Evolutionary conservation across 2,113 vertebrate genomes (phyloP).

Genomic region (Entelurus aequoreus): DNA sequence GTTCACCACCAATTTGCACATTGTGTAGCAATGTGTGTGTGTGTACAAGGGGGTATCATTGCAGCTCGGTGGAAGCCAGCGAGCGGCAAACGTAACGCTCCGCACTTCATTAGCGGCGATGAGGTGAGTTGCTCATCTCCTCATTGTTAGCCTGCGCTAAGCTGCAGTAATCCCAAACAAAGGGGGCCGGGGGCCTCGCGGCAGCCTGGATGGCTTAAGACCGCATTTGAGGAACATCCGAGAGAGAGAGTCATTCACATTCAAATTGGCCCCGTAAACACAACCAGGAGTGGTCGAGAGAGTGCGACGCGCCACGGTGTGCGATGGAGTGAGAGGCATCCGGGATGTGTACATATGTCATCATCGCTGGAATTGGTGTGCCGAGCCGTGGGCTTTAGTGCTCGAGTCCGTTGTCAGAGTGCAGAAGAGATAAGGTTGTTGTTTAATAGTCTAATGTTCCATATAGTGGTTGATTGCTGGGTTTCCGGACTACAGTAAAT

Average conservation of each 20-base stretch:
- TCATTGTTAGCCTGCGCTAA: constrained; percentile 97
- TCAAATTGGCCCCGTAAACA: constrained; percentile 99
- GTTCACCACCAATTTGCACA: constrained; percentile 3
- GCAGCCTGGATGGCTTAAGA: constrained; percentile 59
- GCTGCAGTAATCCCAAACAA: constrained; percentile 99
- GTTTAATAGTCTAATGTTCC: not conserved
- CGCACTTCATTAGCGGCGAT: constrained; percentile 98
- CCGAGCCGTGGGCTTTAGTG: not conserved
- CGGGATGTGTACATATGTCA: constrained; percentile 47
- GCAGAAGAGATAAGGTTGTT: not conserved
- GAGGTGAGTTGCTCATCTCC: constrained; percentile 95
- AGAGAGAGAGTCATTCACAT: constrained; percentile 94
- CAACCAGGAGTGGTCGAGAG: constrained; percentile 83
- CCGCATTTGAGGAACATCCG: constrained; percentile 58
- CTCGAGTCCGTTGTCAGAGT: constrained; percentile 6
- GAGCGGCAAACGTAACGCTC: constrained; percentile 92
- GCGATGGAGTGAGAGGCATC: constrained; percentile 36
- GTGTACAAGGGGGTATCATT: constrained; percentile 54
- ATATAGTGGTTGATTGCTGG: not conserved
- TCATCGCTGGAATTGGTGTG: constrained; percentile 7
- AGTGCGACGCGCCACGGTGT: constrained; percentile 33
- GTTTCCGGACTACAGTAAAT: not conserved
- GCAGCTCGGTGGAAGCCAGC: constrained; percentile 71
- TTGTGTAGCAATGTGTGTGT: constrained; percentile 6
- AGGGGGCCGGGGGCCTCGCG: constrained; percentile 81